phyloP scores from a whole-genome alignment of 2,888 invertebrate genomes.

The Apotomis capreana region DNA sequence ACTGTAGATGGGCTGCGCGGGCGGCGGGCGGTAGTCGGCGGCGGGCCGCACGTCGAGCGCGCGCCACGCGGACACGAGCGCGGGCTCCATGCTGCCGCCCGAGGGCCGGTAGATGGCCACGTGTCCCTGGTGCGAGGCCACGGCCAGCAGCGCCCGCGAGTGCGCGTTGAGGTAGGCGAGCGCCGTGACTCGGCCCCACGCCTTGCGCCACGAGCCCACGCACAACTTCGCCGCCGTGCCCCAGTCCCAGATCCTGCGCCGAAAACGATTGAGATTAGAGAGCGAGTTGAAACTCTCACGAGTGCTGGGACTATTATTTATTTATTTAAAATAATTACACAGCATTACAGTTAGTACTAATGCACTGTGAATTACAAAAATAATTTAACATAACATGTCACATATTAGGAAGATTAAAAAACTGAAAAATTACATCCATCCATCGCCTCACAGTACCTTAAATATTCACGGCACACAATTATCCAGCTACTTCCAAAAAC shows the following conservation, averaged over 20 bases:
- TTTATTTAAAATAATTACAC: no score
- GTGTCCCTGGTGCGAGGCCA: slow-evolving; percentile 90
- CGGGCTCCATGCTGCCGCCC: slow-evolving; percentile 64
- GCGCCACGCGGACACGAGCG: slow-evolving; percentile 90
- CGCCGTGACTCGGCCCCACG: slow-evolving; percentile 87
- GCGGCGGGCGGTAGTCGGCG: slow-evolving; percentile 72
- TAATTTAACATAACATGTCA: no score
- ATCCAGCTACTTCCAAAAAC: no score
- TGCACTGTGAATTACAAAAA: no score
- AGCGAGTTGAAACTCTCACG: no score
- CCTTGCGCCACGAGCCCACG: slow-evolving; percentile 82
- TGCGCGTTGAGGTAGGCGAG: slow-evolving; percentile 95
- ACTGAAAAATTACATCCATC: no score
- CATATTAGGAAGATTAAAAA: no score
- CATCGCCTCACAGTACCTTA: no score
- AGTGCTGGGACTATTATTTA: no score
- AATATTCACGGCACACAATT: no score
- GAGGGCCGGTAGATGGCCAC: slow-evolving; percentile 86
- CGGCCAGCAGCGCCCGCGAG: slow-evolving; percentile 89
- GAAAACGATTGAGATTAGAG: no score
- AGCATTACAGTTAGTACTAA: no score
- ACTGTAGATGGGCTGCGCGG: slow-evolving; percentile 75
- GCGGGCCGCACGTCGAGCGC: slow-evolving; percentile 86
- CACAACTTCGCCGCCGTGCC: slow-evolving; percentile 88
- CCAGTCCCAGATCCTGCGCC: slow-evolving; percentile 90